Percentiles rank a stretch among this genome's conserved stretches.
These are phyloP conservation scores for Bolborhynchus lineola DNA, from an alignment of 2,113 vertebrate genomes.

Conservation along the genomic window DNA sequence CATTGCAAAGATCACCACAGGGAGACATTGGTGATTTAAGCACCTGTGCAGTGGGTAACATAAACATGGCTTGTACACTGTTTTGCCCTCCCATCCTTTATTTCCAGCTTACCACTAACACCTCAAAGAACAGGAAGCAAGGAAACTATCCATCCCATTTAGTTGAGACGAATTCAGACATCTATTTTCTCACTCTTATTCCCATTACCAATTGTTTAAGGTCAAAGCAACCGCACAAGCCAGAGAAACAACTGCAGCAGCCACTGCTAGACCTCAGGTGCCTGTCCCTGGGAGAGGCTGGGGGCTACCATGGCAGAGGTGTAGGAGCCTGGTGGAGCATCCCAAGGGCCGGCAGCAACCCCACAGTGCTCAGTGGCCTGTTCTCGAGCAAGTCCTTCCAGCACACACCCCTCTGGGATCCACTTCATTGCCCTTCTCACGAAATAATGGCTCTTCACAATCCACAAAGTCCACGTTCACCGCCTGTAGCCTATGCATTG, in stretches of 20 bases:
- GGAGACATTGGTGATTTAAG: neutral
- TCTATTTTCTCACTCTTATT: neutral
- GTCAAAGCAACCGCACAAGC: accelerated
- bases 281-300: neutral
- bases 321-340: neutral
- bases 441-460: accelerated
- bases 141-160: neutral
- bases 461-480: neutral
- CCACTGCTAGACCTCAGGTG: accelerated
- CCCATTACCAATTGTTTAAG: neutral
- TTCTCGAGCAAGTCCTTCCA: neutral
- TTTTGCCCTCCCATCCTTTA: neutral
- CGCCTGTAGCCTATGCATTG: accelerated
- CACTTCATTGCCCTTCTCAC: neutral
- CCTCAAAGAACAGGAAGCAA: neutral
- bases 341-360: accelerated
- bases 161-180: neutral
- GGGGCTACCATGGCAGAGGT: neutral
- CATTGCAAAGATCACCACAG: neutral
- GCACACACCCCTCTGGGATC: accelerated
- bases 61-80: accelerated
- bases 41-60: neutral
- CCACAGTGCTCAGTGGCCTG: accelerated
- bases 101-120: neutral
- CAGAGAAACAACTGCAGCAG: neutral